Conservation (phyloP, 2,888 invertebrate species). For the Drosophila diplacantha region DNA sequence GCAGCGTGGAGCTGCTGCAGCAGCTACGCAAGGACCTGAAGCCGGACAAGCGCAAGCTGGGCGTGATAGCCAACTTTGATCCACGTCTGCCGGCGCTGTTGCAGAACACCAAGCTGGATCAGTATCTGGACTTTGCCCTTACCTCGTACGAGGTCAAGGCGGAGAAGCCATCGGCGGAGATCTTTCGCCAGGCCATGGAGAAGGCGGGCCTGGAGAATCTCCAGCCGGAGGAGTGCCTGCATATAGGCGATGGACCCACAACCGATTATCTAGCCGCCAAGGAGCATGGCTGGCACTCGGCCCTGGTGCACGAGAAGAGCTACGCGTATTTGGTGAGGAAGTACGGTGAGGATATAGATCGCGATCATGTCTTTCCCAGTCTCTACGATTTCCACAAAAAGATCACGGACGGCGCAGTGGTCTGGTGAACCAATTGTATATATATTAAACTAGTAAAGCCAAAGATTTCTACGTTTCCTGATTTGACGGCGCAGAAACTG, state of each 20-base stretch:
- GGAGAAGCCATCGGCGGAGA: constrained; percentile 86
- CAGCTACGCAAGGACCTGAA: constrained; percentile 77
- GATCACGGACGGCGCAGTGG: constrained; percentile 69
- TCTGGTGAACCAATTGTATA: constrained; percentile 63
- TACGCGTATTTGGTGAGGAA: constrained; percentile 74
- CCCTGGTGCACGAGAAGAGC: constrained; percentile 78
- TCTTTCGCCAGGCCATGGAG: constrained; percentile 83
- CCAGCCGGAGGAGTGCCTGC: constrained; percentile 83
- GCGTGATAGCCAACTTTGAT: constrained; percentile 94
- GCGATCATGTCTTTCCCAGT: constrained; percentile 78
- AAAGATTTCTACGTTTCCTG: constrained; percentile 1
- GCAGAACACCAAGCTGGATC: constrained; percentile 81
- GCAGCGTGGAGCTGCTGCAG: constrained; percentile 82
- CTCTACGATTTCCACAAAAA: constrained; percentile 79
- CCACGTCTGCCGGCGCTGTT: constrained; percentile 86
- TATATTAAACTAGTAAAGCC: constrained; percentile 20
- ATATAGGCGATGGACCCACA: constrained; percentile 88
- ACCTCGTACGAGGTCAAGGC: constrained; percentile 86
- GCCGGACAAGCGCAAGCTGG: constrained; percentile 78
- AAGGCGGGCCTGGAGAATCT: constrained; percentile 77
- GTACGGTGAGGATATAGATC: constrained; percentile 77
- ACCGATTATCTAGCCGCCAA: constrained; percentile 89
- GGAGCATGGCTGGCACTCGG: constrained; percentile 87
- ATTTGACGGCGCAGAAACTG: background rate
- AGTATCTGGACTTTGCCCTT: constrained; percentile 88